Conservation (phyloP, 2,888 invertebrate species). For the Drosophila gaucha region DNA sequence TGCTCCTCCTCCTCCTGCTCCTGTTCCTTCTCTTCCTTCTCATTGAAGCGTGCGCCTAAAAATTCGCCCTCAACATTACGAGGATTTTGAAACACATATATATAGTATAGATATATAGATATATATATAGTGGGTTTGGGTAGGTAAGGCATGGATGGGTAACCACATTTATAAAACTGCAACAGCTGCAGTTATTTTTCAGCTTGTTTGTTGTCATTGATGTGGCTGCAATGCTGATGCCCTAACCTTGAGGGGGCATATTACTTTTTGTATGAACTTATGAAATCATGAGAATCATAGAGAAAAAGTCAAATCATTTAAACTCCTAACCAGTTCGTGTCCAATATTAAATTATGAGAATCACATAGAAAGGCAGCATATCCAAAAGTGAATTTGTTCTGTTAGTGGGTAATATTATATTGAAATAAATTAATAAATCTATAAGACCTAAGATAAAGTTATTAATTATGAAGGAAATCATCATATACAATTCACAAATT, state of each 20-base stretch:
- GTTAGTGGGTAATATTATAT: no score
- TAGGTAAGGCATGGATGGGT: constrained; percentile 15
- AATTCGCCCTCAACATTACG: constrained; percentile 49
- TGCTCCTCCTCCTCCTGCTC: constrained; percentile 3
- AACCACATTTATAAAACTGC: constrained; percentile 77
- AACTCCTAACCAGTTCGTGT: no score
- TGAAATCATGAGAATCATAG: not conserved
- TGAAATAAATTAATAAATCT: no score
- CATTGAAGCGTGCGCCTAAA: constrained; percentile 44
- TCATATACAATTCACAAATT: no score
- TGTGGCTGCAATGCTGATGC: constrained; percentile 38
- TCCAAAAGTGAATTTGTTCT: no score
- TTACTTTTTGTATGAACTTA: no score
- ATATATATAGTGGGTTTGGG: constrained; percentile 4
- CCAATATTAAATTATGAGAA: not conserved
- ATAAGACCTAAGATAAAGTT: no score
- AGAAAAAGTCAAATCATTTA: no score
- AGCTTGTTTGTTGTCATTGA: constrained; percentile 66
- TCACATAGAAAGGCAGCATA: not conserved
- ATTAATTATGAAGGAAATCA: no score
- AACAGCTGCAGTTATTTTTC: constrained; percentile 78
- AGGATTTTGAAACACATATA: constrained; percentile 29
- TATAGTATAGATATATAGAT: constrained; percentile 3
- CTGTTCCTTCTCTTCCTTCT: no score
- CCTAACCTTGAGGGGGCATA: not conserved